phyloP scores from a whole-genome alignment of 2,113 vertebrate species.

The Tauraco erythrolophus region DNA sequence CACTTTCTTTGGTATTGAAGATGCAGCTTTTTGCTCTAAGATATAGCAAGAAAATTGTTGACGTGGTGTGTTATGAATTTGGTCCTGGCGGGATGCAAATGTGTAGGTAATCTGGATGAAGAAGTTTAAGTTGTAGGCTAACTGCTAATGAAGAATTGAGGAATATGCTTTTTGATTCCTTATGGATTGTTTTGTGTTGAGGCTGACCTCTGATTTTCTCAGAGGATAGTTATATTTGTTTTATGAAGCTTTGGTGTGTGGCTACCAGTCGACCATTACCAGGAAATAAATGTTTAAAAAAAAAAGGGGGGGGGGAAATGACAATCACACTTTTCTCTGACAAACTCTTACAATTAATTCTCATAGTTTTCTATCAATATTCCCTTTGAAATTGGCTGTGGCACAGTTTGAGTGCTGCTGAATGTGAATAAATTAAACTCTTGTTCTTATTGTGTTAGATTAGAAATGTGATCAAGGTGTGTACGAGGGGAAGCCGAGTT shows the following conservation, averaged over 20 bases:
- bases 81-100: neutral
- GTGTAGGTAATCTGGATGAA: neutral
- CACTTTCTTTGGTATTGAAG: neutral
- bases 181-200: neutral
- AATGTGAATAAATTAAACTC: neutral
- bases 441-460: neutral
- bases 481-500: neutral
- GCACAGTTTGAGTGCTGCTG: neutral
- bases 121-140: neutral
- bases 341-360: neutral
- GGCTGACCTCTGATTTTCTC: neutral
- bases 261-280: neutral
- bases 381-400: neutral
- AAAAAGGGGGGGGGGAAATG: fast-evolving
- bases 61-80: neutral
- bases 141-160: neutral
- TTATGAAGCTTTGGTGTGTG: neutral
- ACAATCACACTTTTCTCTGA: neutral
- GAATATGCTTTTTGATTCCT: neutral
- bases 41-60: neutral
- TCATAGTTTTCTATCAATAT: neutral
- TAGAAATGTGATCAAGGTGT: neutral
- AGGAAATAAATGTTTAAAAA: neutral
- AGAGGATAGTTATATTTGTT: neutral
- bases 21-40: neutral